Base-by-base conservation (phyloP, 53 echinoderm and acorn worm genomes). In the Holothuria leucospilota region DNA sequence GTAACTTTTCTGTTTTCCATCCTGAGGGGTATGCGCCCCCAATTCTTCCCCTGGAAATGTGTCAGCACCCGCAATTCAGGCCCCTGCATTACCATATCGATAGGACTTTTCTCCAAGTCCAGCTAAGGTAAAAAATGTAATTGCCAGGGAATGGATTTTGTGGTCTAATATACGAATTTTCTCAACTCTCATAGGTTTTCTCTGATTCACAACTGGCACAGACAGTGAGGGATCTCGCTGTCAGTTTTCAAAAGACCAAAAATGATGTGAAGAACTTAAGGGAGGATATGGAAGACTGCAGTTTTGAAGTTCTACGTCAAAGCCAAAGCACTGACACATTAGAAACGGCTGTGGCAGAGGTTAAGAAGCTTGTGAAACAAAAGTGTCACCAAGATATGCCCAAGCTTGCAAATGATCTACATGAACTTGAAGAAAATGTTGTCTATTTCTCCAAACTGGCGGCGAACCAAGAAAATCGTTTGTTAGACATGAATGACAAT, bases 251-350 rank as follows among this genome's bases (percentile, higher is more conserved):
- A 85, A 88, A 91, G 40, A 39, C 91, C 13, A 91, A 91, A 26
- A 90, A 86, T 66, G 85, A 87, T 26, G 53, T 96, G 6, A 93
- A 93, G 52, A 90, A 89, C 68, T 77, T 89, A 30, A 84, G 87
- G 20, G 96, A 96, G 39, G 96, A 96, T 18, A 77, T 90, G 40
- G 91, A 91, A 20, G 96, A 96, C 89, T 86, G 88, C 51, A 87
- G 90, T 65, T 96, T 91, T 64, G 96, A 96, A 68, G 73, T 93
- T 69, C 53, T 96, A 15, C 86, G 90, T 80, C 91, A 88, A 51
- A 68, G 78, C 46, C 93, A 96, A 53, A 89, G 60, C 12, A 85
- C 88, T 82, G 79, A 87, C 52, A 71, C 90, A 24, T 30, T 96
- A 20, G 89, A 93, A 62, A 90, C 87, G 30, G 65, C 88, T 29